Percentiles rank a stretch among this genome's conserved stretches.
Conservation (phyloP, 2,888 invertebrate species). For the Nemurella pictetii region DNA sequence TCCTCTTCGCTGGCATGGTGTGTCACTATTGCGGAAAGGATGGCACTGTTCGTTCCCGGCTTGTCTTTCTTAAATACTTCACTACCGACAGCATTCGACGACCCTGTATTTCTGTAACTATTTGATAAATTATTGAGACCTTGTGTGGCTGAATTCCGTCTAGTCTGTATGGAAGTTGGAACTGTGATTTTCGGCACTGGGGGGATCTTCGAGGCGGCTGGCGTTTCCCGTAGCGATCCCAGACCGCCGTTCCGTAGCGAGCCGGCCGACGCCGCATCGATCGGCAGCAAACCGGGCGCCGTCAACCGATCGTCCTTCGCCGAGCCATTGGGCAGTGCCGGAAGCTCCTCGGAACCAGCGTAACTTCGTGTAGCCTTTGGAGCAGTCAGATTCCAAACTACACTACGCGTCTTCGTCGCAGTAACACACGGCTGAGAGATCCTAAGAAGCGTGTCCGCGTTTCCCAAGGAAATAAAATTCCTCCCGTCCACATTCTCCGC, state of each 20-base stretch:
- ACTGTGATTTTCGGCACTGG: background rate
- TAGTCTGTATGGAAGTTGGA: background rate
- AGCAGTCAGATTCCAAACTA: background rate
- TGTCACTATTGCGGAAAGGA: background rate
- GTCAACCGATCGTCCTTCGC: background rate
- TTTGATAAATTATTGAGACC: background rate
- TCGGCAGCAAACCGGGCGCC: no score
- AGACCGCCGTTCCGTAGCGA: no score
- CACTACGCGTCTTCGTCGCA: background rate
- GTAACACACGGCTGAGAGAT: background rate
- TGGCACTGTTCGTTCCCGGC: background rate
- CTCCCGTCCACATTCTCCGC: background rate
- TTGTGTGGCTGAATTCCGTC: background rate
- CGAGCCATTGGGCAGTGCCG: background rate
- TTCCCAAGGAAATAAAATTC: conserved; percentile 13
- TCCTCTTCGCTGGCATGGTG: background rate
- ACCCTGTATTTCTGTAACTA: conserved; percentile 1
- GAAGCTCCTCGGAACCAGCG: background rate
- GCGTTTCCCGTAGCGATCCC: no score
- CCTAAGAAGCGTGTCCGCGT: background rate
- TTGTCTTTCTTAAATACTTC: background rate
- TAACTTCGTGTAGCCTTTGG: background rate
- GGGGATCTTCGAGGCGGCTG: background rate
- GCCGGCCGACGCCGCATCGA: no score
- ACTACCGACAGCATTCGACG: background rate